phyloP scores from a whole-genome alignment of 2,888 invertebrate species.

The Heliconius charithonia region DNA sequence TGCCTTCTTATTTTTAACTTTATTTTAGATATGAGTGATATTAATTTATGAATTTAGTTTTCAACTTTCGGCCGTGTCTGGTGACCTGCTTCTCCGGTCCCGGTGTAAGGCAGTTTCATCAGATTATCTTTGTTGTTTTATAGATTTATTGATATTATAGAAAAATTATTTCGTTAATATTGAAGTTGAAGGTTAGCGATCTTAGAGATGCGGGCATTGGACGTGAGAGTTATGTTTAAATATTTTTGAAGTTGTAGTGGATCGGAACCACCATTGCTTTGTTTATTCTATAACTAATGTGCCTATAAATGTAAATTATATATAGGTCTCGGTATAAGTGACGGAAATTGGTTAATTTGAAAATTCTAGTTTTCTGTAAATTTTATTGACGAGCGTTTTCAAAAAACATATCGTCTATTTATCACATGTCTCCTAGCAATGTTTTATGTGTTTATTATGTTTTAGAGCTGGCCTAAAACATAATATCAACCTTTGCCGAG shows the following conservation, averaged over 20 bases:
- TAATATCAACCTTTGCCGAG: constrained; percentile 65
- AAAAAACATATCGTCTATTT: constrained; percentile 56
- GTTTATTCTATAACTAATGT: constrained; percentile 82
- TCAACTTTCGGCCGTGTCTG: constrained; percentile 76
- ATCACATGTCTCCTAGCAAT: constrained; percentile 55
- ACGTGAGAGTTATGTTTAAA: constrained; percentile 68
- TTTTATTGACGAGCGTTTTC: constrained; percentile 55
- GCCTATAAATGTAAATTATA: constrained; percentile 81
- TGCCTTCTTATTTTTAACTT: constrained; percentile 81
- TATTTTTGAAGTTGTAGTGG: constrained; percentile 77
- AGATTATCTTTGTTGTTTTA: constrained; percentile 61
- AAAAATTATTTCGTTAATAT: constrained; percentile 67
- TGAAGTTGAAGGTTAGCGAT: constrained; percentile 70
- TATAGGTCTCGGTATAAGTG: constrained; percentile 79
- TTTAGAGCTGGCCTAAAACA: constrained; percentile 72
- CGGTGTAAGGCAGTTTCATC: constrained; percentile 64
- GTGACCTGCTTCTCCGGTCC: constrained; percentile 77
- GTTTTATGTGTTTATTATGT: constrained; percentile 55
- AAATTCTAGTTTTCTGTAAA: constrained; percentile 54
- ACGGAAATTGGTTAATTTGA: constrained; percentile 73
- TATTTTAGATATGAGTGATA: constrained; percentile 77
- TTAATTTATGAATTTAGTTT: constrained; percentile 81
- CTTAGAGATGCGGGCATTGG: constrained; percentile 79
- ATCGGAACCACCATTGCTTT: constrained; percentile 79
- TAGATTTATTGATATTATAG: constrained; percentile 52